phyloP scores from a whole-genome alignment of 2,113 vertebrate species.

The Nannospalax galili region DNA sequence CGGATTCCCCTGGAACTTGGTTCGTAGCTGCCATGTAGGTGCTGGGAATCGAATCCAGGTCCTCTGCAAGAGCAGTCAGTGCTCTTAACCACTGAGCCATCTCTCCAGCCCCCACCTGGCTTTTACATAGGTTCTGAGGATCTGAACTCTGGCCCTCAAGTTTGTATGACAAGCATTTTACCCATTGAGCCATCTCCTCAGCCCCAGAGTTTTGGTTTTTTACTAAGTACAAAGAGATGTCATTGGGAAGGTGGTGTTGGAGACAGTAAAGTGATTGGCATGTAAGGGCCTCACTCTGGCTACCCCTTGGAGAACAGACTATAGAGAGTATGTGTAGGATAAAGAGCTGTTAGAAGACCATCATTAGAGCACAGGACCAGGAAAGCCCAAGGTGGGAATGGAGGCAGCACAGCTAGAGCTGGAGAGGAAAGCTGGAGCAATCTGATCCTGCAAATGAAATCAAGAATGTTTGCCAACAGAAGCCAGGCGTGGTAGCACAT shows the following conservation, averaged over 20 bases:
- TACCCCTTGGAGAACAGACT: neutral
- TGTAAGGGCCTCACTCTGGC: neutral
- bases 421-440: neutral
- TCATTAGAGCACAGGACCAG: too few relatives aligned
- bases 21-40: too few relatives aligned
- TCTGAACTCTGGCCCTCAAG: neutral
- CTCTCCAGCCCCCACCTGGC: too few relatives aligned
- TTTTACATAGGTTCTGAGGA: too few relatives aligned
- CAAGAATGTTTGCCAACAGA: neutral
- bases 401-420: neutral
- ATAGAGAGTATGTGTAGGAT: neutral
- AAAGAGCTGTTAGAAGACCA: neutral
- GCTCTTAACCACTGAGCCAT: too few relatives aligned
- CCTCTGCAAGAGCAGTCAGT: too few relatives aligned
- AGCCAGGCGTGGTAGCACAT: rapidly evolving
- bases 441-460: neutral
- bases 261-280: neutral
- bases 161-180: neutral
- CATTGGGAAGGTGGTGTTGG: neutral
- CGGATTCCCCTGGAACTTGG: too few relatives aligned
- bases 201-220: neutral
- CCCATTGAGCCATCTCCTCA: neutral
- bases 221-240: neutral
- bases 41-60: too few relatives aligned
- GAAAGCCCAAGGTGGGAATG: neutral